Percentiles rank a stretch among this genome's conserved stretches.
These are phyloP conservation scores for Tringa solitaria DNA, from an alignment of 2,113 vertebrate species.

Conservation along the genomic window DNA sequence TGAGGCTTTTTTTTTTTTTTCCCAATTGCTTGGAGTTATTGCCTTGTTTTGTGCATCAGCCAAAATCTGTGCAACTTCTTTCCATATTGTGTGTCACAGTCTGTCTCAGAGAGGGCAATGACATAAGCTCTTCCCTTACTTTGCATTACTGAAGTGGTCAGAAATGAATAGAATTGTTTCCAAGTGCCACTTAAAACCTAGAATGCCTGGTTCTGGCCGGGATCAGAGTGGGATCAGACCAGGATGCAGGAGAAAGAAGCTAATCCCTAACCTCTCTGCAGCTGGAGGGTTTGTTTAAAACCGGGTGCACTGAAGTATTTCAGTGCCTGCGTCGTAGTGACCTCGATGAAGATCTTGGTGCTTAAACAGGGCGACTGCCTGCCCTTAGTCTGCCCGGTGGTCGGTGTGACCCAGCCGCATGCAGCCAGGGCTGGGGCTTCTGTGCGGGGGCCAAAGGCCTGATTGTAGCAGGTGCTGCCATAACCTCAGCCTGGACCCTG, in stretches of 20 bases:
- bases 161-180: not conserved
- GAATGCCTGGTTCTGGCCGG: not conserved
- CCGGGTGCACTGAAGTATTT: not conserved
- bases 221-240: not conserved
- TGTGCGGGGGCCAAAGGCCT: not conserved
- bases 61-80: not conserved
- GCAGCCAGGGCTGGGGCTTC: not conserved
- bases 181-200: not conserved
- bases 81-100: accelerated
- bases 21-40: not conserved
- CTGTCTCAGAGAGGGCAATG: not conserved
- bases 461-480: not conserved
- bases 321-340: not conserved
- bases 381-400: not conserved
- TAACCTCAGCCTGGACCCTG: not conserved
- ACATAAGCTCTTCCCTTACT: not conserved
- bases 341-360: not conserved
- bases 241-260: not conserved
- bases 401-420: not conserved
- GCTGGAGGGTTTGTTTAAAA: not conserved
- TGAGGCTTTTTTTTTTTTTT: not conserved
- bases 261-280: not conserved
- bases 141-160: not conserved
- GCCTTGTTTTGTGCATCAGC: not conserved
- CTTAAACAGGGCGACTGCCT: not conserved